These are phyloP conservation scores for Hoplostethus atlanticus DNA, from an alignment of 2,797 vertebrate genomes.

Conservation along the genomic window DNA sequence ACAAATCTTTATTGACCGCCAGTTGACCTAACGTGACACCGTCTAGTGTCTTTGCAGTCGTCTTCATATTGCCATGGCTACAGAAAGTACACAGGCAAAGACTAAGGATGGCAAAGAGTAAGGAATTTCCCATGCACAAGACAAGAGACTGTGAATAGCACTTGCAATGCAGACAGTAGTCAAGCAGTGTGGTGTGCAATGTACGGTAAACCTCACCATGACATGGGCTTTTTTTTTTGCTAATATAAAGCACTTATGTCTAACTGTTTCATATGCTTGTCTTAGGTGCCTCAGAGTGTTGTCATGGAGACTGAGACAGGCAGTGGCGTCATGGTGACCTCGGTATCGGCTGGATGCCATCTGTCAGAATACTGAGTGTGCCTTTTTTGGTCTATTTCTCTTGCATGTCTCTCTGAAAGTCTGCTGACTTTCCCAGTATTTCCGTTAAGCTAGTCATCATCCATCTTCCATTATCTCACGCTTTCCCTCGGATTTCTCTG, in stretches of 20 bases:
- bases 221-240: neutral
- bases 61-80: conserved; percentile 16
- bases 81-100: neutral
- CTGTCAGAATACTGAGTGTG: conserved; percentile 52
- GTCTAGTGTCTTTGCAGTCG: neutral
- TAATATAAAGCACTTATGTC: conserved; percentile 11
- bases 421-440: neutral
- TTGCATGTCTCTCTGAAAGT: neutral
- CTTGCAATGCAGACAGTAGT: neutral
- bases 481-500: neutral
- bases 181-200: neutral
- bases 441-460: conserved; percentile 31
- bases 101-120: conserved; percentile 24
- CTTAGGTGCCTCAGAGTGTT: conserved; percentile 34
- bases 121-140: conserved; percentile 41
- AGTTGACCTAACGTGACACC: conserved; percentile 16
- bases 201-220: neutral
- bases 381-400: conserved; percentile 6
- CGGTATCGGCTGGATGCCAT: conserved; percentile 36
- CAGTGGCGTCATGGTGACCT: conserved; percentile 43
- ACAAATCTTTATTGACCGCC: neutral
- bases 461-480: conserved; percentile 31
- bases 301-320: conserved; percentile 63
- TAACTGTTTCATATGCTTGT: conserved; percentile 33
- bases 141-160: conserved; percentile 9